A percentile compares a stretch with the other conserved stretches of the same genome.
phyloP scores from a whole-genome alignment of 2,113 vertebrate genomes.

The Odocoileus virginianus region DNA sequence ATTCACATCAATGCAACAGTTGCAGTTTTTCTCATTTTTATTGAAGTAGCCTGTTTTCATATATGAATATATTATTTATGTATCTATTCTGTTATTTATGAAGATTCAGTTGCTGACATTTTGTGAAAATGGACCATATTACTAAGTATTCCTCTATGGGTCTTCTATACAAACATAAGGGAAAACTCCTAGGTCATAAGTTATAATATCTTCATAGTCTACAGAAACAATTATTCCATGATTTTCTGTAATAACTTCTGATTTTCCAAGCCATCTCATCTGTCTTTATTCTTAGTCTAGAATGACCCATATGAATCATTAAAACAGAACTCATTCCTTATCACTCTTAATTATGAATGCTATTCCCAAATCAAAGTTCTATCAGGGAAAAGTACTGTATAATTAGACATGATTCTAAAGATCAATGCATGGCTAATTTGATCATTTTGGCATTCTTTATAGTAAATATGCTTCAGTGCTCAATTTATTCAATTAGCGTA shows the following conservation, averaged over 20 bases:
- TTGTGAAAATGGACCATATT: neutral
- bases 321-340: neutral
- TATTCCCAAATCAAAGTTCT: slow-evolving; percentile 16
- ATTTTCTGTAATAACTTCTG: neutral
- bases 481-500: slow-evolving; percentile 8
- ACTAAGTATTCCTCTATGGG: neutral
- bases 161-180: neutral
- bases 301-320: neutral
- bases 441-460: slow-evolving; percentile 35
- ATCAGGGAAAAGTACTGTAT: neutral
- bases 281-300: neutral
- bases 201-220: neutral
- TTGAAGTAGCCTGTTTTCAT: neutral
- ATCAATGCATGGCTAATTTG: slow-evolving; percentile 14
- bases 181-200: neutral
- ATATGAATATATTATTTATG: neutral
- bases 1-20: neutral
- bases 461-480: neutral
- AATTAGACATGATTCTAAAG: slow-evolving; percentile 45
- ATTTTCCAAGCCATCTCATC: neutral
- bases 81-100: neutral
- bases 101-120: neutral
- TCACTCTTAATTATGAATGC: neutral
- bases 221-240: neutral
- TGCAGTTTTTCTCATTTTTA: neutral